Evolutionary conservation across 2,113 vertebrate species (phyloP).

Genomic region (Oophaga pumilio): DNA sequence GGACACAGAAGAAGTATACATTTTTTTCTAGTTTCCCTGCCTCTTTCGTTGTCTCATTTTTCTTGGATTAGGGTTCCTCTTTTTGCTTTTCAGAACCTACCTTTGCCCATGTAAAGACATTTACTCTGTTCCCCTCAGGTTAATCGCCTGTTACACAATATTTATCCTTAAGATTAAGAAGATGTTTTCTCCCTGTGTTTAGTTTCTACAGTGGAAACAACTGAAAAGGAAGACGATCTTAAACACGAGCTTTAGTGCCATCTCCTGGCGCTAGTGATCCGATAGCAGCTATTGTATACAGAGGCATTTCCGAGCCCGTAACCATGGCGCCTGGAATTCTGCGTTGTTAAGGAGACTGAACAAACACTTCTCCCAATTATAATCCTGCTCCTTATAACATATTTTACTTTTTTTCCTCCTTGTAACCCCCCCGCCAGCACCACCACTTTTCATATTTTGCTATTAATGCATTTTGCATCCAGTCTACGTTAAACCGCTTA

Average conservation of each 20-base stretch:
- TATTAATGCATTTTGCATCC: conserved; percentile 53
- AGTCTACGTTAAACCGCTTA: conserved; percentile 6
- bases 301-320: conserved; percentile 30
- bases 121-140: not conserved
- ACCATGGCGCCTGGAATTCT: conserved; percentile 43
- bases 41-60: not conserved
- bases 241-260: conserved; percentile 44
- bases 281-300: not conserved
- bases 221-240: not conserved
- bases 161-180: conserved; percentile 43
- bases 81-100: not conserved
- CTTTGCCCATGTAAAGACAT: conserved; percentile 18
- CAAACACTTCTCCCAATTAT: conserved; percentile 53
- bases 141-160: conserved; percentile 41
- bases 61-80: not conserved
- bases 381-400: conserved; percentile 44
- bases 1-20: not conserved
- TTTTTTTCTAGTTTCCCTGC: not conserved
- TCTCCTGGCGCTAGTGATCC: not conserved
- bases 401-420: not conserved
- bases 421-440: too few relatives aligned
- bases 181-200: conserved; percentile 30
- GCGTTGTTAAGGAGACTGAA: conserved; percentile 55
- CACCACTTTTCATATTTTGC: not conserved
- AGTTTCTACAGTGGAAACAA: not conserved